Conservation (phyloP, 2,888 invertebrate species). For the Hipparchia sbordonii region DNA sequence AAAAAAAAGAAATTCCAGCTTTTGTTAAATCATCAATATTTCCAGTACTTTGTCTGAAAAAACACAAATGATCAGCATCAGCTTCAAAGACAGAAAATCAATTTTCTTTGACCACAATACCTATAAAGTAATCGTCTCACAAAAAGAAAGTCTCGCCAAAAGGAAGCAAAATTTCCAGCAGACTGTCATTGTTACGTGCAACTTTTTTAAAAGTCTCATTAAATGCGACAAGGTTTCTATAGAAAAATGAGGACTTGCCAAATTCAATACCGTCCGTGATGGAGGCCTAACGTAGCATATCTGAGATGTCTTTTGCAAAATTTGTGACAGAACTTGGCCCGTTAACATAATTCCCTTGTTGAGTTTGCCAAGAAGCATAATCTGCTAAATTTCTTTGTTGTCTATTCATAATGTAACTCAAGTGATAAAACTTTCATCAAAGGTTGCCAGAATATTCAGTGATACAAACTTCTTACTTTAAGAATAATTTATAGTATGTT, state of each 20-base stretch:
- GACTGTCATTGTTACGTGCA: constrained; percentile 23
- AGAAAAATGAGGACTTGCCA: constrained; percentile 34
- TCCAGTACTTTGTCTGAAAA: too few species aligned
- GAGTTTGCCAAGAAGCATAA: constrained; percentile 36
- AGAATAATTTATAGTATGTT: neutral
- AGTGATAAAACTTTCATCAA: constrained; percentile 30
- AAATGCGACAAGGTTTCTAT: constrained; percentile 32
- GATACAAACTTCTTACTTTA: constrained; percentile 6
- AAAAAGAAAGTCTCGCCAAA: neutral
- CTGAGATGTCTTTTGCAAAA: constrained; percentile 33
- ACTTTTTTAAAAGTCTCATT: constrained; percentile 29
- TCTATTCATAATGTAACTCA: constrained; percentile 29
- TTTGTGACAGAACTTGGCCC: constrained; percentile 37
- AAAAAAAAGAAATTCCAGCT: too few species aligned
- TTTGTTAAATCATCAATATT: too few species aligned
- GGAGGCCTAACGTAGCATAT: constrained; percentile 26
- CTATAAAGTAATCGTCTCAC: neutral
- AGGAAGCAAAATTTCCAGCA: constrained; percentile 22
- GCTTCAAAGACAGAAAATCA: too few species aligned
- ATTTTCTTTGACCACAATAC: too few species aligned
- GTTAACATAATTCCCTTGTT: constrained; percentile 35
- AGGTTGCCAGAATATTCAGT: constrained; percentile 18
- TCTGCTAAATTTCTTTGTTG: constrained; percentile 32
- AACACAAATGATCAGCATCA: too few species aligned
- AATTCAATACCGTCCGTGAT: constrained; percentile 23